These are phyloP conservation scores for Heptranchias perlo DNA, from an alignment of 2,113 vertebrate species.

Conservation along the genomic window DNA sequence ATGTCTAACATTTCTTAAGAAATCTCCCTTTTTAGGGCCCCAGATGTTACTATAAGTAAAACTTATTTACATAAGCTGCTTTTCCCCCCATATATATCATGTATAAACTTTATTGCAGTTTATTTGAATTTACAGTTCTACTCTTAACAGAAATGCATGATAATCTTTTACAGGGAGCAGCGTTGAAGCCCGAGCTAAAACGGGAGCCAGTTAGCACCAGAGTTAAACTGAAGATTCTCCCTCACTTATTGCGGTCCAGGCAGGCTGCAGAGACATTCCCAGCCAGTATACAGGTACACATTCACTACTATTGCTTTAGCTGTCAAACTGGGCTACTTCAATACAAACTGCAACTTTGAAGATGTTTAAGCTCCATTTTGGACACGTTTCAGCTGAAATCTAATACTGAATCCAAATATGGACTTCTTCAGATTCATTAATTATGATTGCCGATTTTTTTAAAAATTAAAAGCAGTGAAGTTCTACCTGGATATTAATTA, in stretches of 20 bases:
- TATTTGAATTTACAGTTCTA: not conserved
- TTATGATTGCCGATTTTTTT: not conserved
- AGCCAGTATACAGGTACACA: conserved; percentile 86
- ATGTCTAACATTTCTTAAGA: not conserved
- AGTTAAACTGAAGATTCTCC: conserved; percentile 95
- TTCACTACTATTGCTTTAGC: too few species aligned
- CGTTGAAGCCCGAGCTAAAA: conserved; percentile 88
- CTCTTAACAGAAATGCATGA: not conserved
- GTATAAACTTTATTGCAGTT: not conserved
- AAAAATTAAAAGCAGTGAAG: too few species aligned
- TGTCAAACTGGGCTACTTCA: not conserved
- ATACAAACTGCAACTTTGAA: not conserved
- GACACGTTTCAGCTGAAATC: not conserved
- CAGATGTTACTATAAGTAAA: not conserved
- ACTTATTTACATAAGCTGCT: not conserved
- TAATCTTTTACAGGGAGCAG: conserved; percentile 61
- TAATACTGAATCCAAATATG: not conserved
- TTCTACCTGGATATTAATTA: too few species aligned
- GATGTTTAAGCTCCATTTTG: not conserved
- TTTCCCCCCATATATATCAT: not conserved
- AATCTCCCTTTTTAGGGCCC: not conserved
- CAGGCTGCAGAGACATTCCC: conserved; percentile 92
- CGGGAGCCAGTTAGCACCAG: conserved; percentile 92
- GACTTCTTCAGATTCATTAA: not conserved
- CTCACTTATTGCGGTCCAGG: conserved; percentile 86